phyloP scores from a whole-genome alignment of 2,797 vertebrate species.

The Channallabes apus region DNA sequence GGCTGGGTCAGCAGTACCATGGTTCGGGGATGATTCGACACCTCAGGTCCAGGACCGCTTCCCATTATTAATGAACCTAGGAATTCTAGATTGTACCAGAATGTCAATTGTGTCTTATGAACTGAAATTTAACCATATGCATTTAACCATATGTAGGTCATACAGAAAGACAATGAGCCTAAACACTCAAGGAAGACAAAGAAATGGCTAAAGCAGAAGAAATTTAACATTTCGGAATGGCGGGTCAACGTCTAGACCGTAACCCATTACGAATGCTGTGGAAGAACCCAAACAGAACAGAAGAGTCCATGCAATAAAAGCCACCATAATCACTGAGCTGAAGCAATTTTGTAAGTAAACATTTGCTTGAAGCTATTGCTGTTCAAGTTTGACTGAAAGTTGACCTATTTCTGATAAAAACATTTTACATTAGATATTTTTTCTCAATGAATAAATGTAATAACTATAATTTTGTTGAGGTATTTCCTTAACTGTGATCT shows the following conservation, averaged over 20 bases:
- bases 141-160: neutral
- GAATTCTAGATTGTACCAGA: neutral
- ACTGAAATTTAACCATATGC: neutral
- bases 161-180: neutral
- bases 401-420: neutral
- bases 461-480: neutral
- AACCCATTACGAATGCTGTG: neutral
- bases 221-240: neutral
- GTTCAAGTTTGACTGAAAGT: neutral
- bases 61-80: neutral
- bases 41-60: neutral
- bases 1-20: too few species aligned
- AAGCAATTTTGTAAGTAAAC: neutral
- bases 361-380: neutral
- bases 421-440: neutral
- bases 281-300: neutral
- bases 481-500: neutral
- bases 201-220: neutral
- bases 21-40: neutral
- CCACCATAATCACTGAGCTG: neutral
- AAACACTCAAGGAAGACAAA: neutral
- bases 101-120: neutral
- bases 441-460: neutral
- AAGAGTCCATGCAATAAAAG: neutral
- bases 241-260: too few species aligned